Evolutionary conservation across 2,888 invertebrate genomes (phyloP).

Genomic region (Himalopsyche tibetana): DNA sequence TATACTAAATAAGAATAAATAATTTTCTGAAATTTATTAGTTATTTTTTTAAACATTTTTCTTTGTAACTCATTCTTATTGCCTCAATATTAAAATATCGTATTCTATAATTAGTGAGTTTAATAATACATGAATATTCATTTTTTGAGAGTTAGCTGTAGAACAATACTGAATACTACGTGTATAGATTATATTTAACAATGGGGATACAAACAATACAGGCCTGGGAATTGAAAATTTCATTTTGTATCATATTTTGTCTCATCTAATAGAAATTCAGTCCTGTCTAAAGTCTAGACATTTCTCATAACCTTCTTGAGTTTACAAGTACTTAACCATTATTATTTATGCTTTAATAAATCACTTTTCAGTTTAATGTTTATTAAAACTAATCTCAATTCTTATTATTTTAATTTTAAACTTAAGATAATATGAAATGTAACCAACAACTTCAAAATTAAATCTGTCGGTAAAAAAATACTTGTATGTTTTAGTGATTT

Average conservation of each 20-base stretch:
- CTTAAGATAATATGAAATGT: no score
- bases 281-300: constrained; percentile 20
- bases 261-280: constrained; percentile 34
- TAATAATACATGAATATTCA: neutral
- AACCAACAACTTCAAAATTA: no score
- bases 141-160: neutral
- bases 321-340: neutral
- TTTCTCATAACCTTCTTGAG: constrained; percentile 12
- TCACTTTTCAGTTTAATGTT: neutral
- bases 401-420: no score
- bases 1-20: no score
- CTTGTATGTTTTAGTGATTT: no score
- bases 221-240: constrained; percentile 5
- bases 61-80: no score
- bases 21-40: no score
- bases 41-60: no score
- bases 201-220: neutral
- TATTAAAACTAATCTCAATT: neutral
- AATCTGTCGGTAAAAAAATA: no score
- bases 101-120: no score
- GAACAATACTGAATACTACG: neutral
- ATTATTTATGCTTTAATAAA: neutral
- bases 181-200: neutral
- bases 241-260: constrained; percentile 24
- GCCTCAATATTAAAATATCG: no score